A percentile compares a stretch with the other conserved stretches of the same genome.
phyloP scores from a whole-genome alignment of 2,113 vertebrate genomes.

The Calyptommatus sinebrachiatus region DNA sequence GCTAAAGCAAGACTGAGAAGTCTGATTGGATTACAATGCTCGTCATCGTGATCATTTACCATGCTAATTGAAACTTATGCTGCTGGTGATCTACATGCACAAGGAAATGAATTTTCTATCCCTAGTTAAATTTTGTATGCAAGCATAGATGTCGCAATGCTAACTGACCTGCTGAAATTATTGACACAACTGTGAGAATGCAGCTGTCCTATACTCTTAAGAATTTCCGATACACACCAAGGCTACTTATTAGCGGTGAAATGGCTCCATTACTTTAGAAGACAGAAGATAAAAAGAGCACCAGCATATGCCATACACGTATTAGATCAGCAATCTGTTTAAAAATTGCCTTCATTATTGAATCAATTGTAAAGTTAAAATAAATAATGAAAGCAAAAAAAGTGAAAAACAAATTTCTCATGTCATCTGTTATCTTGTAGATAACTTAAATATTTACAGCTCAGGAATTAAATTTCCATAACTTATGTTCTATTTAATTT shows the following conservation, averaged over 20 bases:
- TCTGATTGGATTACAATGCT: too few relatives aligned
- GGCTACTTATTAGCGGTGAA: not conserved
- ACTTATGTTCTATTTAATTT: conserved; percentile 25
- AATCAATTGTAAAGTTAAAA: conserved; percentile 11
- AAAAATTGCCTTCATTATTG: conserved; percentile 2
- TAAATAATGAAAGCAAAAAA: not conserved
- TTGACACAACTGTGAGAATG: not conserved
- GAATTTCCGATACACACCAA: not conserved
- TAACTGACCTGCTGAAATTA: not conserved
- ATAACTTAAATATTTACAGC: conserved; percentile 1
- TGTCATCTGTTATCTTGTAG: not conserved
- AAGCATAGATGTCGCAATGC: not conserved
- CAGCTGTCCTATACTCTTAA: not conserved
- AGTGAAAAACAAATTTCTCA: not conserved
- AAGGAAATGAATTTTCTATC: too few relatives aligned
- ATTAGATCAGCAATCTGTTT: conserved; percentile 9
- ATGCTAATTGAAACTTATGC: too few relatives aligned
- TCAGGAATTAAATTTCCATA: conserved; percentile 7
- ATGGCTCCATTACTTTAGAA: conserved; percentile 6
- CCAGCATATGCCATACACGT: conserved; percentile 1
- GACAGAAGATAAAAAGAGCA: conserved; percentile 3
- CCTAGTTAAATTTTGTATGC: too few relatives aligned
- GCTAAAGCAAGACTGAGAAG: too few relatives aligned
- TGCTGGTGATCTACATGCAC: too few relatives aligned
- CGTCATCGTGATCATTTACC: too few relatives aligned